Percentiles rank a stretch among this genome's conserved stretches.
Conservation (phyloP, 2,888 invertebrate genomes). For the Meganola albula region DNA sequence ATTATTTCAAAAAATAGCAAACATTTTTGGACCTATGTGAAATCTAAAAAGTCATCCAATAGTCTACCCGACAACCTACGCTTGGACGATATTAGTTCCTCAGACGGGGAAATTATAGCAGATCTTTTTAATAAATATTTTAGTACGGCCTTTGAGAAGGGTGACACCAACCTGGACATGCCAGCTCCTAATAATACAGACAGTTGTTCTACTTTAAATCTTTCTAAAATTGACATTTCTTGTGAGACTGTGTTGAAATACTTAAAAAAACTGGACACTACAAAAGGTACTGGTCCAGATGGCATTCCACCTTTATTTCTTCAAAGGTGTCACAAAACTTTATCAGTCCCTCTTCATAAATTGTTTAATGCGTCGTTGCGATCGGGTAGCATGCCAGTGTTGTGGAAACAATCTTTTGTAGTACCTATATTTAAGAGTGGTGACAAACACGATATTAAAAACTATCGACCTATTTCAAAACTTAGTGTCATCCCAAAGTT, state of each 20-base stretch:
- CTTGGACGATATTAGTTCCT: no score
- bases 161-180: no score
- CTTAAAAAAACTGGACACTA: slow-evolving; percentile 1
- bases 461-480: slow-evolving; percentile 3
- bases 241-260: background rate
- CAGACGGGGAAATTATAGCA: no score
- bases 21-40: no score
- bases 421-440: slow-evolving; percentile 3
- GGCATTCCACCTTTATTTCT: slow-evolving; percentile 4
- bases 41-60: no score
- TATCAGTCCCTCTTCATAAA: slow-evolving; percentile 3
- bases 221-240: background rate
- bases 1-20: no score
- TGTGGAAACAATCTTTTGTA: slow-evolving; percentile 3
- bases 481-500: slow-evolving; percentile 2
- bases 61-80: no score
- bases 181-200: no score
- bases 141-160: background rate
- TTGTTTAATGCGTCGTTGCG: slow-evolving; percentile 3
- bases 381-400: background rate
- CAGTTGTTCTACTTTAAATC: background rate
- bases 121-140: background rate
- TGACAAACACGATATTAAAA: slow-evolving; percentile 3
- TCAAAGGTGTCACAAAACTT: background rate
- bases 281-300: slow-evolving; percentile 1